Conservation (phyloP, 2,113 vertebrate genomes). For the Brienomyrus longianalis region DNA sequence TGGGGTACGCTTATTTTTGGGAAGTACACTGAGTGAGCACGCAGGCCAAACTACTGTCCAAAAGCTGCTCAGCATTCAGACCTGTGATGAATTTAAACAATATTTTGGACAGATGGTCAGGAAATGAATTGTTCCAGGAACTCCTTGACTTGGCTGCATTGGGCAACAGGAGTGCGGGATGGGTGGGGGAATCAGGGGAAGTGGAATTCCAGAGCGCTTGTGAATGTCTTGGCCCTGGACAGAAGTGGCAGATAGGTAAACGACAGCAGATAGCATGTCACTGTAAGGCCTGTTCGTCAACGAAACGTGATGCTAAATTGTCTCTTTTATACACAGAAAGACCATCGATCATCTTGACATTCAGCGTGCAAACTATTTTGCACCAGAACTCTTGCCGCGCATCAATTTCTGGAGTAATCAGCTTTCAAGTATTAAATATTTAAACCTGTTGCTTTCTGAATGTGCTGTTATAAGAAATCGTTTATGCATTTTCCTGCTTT, state of each 20-base stretch:
- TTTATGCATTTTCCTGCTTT: neutral
- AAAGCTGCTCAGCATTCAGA: neutral
- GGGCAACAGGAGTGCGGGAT: neutral
- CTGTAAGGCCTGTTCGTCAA: neutral
- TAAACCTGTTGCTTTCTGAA: neutral
- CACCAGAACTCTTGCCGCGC: neutral
- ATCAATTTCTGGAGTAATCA: neutral
- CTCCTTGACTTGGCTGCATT: neutral
- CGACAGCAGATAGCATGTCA: neutral
- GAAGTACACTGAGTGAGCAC: neutral
- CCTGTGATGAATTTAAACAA: constrained; percentile 16
- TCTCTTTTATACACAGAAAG: neutral
- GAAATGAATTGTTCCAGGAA: neutral
- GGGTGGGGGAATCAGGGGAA: neutral
- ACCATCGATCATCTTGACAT: neutral
- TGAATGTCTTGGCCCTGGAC: neutral
- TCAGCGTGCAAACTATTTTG: neutral
- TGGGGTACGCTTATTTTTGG: neutral
- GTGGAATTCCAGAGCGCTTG: neutral
- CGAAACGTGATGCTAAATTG: neutral
- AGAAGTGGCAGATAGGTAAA: neutral
- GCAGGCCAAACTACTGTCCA: neutral
- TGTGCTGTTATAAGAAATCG: neutral
- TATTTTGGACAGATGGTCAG: constrained; percentile 13
- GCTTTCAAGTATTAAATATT: neutral